Conservation (phyloP, 2,888 invertebrate species). For the Drosophila mulleri region DNA sequence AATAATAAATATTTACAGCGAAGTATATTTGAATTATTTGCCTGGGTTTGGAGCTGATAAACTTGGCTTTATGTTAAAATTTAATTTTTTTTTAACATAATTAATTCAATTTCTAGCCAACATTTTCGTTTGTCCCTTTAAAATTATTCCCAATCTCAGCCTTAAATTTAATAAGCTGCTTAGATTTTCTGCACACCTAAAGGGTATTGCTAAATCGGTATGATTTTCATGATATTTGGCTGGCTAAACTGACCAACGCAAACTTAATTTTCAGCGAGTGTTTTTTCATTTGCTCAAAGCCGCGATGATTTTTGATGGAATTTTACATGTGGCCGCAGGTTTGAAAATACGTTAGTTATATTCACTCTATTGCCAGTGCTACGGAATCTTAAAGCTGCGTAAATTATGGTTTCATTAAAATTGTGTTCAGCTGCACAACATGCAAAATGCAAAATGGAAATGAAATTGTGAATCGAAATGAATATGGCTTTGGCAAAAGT, state of each 20-base stretch:
- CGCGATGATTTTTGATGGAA: conserved; percentile 78
- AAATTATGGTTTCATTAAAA: conserved; percentile 39
- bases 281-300: conserved; percentile 69
- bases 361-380: conserved; percentile 12
- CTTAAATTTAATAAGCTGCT: background rate
- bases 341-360: conserved; percentile 36
- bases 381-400: conserved; percentile 51
- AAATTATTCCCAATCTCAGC: too few species aligned
- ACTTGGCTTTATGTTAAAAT: too few species aligned
- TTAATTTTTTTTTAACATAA: too few species aligned
- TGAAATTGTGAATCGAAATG: conserved; percentile 7
- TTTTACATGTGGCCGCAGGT: conserved; percentile 69
- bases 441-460: background rate
- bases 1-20: too few species aligned
- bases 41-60: too few species aligned
- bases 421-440: conserved; percentile 20
- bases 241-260: conserved; percentile 49
- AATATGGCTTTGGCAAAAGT: conserved; percentile 35
- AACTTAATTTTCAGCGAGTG: conserved; percentile 72
- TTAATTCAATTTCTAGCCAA: too few species aligned
- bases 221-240: background rate
- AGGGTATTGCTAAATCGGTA: conserved; percentile 43
- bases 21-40: background rate
- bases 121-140: too few species aligned
- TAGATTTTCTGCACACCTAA: background rate